Percentiles rank a stretch among this genome's conserved stretches.
These are phyloP conservation scores for Anomalospiza imberbis DNA, from an alignment of 2,797 vertebrate species.

Conservation along the genomic window DNA sequence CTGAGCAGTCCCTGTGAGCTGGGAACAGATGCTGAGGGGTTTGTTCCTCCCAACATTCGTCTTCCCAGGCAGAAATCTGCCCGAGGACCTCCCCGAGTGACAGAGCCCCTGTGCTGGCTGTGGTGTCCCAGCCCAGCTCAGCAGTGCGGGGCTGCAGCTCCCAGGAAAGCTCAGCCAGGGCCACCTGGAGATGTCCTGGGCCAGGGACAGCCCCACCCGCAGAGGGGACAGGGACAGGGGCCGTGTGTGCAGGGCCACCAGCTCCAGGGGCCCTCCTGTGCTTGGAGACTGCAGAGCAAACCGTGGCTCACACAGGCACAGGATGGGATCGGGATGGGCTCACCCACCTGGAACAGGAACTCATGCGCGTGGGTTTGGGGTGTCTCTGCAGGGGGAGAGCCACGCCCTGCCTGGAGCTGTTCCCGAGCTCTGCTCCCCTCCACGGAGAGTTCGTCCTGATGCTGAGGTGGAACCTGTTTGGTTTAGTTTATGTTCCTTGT, in stretches of 20 bases:
- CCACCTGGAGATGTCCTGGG: rapidly evolving
- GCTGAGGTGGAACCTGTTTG: not conserved
- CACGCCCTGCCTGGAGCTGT: rapidly evolving
- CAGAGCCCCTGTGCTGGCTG: not conserved
- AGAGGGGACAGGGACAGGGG: not conserved
- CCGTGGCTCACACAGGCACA: rapidly evolving
- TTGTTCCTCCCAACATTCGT: slow-evolving; percentile 51
- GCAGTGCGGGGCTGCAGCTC: not conserved
- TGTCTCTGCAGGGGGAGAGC: not conserved
- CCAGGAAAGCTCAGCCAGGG: rapidly evolving
- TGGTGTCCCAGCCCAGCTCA: not conserved
- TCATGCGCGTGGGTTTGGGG: not conserved
- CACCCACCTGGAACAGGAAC: too few relatives aligned
- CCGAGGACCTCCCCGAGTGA: not conserved
- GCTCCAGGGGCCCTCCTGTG: rapidly evolving
- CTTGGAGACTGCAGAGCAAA: not conserved
- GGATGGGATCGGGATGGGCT: rapidly evolving
- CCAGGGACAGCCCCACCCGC: not conserved
- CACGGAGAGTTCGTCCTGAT: too few relatives aligned
- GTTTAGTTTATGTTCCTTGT: rapidly evolving
- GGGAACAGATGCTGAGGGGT: slow-evolving; percentile 52
- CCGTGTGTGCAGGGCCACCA: not conserved
- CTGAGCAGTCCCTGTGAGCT: slow-evolving; percentile 16
- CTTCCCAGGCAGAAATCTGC: slow-evolving; percentile 26
- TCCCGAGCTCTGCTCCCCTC: not conserved